Evolutionary conservation across 2,113 vertebrate species (phyloP), one percentile per base, ranked within the genome.

Genomic region (Neopipo cinnamomea): DNA sequence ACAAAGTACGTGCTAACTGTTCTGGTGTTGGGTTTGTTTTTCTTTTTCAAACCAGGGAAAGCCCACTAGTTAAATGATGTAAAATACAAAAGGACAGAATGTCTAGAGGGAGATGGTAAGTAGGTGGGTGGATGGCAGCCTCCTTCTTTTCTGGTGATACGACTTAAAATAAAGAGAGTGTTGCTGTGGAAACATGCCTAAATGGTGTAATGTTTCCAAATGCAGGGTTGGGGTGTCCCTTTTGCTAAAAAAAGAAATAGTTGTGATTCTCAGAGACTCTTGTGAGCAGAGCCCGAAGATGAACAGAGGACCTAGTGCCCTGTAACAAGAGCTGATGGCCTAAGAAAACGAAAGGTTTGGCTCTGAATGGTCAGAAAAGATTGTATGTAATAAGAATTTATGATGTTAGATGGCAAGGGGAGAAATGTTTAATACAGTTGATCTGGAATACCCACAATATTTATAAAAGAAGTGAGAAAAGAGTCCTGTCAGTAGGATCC

Each of bases 121-220:
- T 75, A 78, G 88, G 65, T 80, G 80, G 87, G 75, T 47, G 52
- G 50, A 82, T 93, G 62, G 81, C 66, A 94, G 75, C 44, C 58
- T 76, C 78, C 41, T 85, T 61, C 67, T 80, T 94, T 96, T 79
- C 62, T 68, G 44, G 37, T 44, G 41, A 85, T 61, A 42, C 9
- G 41, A 61, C 18, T 70, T 85, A 76, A 89, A 87, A 74, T 76
- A 84, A 88, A 82, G 49, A 78, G 16, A 88, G 22, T 30, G 53
- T 88, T 83, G 41, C 82, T 85, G 79, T 67, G 90, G 78, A 94
- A 95, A 94, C 58, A 3, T 62, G 37, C n/a, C 50, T 85, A 85
- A 83, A 77, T 35, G n/a, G 28, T 92, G 55, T 4, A 4, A 58
- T 68, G 41, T 50, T 88, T 80, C 79, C 53, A 90, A 90, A 90